Base-by-base conservation (phyloP, 2,113 vertebrate species). In the Tursiops truncatus region DNA sequence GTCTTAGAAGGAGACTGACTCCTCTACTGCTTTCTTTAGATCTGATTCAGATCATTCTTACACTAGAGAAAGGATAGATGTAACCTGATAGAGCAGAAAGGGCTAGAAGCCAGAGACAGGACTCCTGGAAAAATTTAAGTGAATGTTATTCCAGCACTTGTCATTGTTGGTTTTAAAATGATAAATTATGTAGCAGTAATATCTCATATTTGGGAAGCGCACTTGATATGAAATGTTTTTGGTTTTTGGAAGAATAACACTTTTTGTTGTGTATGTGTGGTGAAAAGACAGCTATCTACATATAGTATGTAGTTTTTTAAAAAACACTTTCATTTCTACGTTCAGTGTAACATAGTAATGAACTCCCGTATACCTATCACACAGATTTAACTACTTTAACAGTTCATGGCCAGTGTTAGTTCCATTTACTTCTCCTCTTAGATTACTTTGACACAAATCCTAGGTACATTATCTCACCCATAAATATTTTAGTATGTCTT, bases 141-240 rank as follows among this genome's bases (percentile, higher is more conserved):
- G 73, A 74, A 47, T 53, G 56, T 79, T 81, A 6, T 63, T 83
- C 23, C 82, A 17, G 44, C 67, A 25, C 33, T 95, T 83, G 47
- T 58, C 5, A 33, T 76, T 73, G 47, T 80, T 97, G 33, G n/a
- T 89, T 97, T 94, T 82, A 84, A 90, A 87, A 81, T 81, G 58
- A 33, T 77, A 79, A 70, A 58, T 91, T 79, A 14, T 85, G 63
- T 65, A 97, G 62, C 33, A 71, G 20, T 50, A 83, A 50, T 56
- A 91, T 67, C 56, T 83, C 63, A 25, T 76, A 89, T 96, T 83
- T 91, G 33, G 41, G 5, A 60, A 41, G 21, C 60, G 62, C 89
- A 21, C 38, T 81, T 95, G 31, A 68, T 53, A 60, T 13, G 26
- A 83, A 44, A 60, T 85, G 58, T 73, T 93, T 97, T 91, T 79